These are phyloP conservation scores for Actenoides lindsayi DNA, from an alignment of 2,113 vertebrate genomes.

Conservation along the genomic window DNA sequence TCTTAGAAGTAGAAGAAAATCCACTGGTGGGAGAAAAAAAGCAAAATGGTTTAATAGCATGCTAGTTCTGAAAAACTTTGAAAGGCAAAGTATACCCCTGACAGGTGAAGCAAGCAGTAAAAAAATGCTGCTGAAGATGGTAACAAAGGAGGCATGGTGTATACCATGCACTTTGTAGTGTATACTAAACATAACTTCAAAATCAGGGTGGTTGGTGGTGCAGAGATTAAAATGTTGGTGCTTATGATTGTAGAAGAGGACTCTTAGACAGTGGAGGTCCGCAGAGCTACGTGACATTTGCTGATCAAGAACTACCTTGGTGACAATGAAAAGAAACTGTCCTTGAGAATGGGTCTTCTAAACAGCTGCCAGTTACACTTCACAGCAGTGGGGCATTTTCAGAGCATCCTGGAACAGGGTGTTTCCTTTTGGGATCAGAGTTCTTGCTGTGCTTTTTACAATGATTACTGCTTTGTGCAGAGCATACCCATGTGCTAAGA, in stretches of 20 bases:
- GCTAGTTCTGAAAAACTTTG: background rate
- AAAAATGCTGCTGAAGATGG: background rate
- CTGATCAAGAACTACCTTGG: background rate
- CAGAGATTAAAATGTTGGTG: background rate
- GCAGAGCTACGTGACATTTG: background rate
- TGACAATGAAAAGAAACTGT: background rate
- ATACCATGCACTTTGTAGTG: background rate
- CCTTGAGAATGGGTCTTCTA: background rate
- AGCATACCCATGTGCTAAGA: background rate
- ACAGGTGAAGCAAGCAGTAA: background rate
- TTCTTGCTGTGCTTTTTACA: background rate
- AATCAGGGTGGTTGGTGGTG: background rate
- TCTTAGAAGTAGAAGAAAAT: background rate
- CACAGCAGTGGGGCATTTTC: background rate
- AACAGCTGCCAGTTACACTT: background rate
- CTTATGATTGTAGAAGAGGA: background rate
- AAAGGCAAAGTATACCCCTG: background rate
- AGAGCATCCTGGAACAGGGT: background rate
- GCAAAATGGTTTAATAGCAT: background rate
- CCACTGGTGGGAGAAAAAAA: background rate
- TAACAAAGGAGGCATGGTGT: background rate
- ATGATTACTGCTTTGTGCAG: background rate
- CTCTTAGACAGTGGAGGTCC: background rate
- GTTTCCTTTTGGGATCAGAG: background rate
- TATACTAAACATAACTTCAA: background rate